Base-by-base conservation (phyloP, 2,888 invertebrate species). In the Strigamia maritima region DNA sequence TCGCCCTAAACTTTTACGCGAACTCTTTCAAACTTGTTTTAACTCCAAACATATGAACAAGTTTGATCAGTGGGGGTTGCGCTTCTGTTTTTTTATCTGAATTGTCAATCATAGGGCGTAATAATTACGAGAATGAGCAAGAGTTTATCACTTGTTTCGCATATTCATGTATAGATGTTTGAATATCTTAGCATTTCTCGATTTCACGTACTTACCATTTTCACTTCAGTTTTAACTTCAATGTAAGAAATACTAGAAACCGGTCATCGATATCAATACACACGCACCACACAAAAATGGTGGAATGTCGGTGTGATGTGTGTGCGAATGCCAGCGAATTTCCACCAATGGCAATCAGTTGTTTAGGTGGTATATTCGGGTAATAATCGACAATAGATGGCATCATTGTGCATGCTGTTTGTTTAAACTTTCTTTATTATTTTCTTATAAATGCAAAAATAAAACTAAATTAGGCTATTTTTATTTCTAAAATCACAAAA, bases 301-400 rank as follows among this genome's bases (percentile, higher is more conserved):
- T 60, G 60, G 60, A 60, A 60, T 60, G 60, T 60, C 60, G 44
- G 44, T 44, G 60, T 60, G 60, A 60, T 60, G 22, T 60, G 60
- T 60, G 60, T 6, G 60, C 60, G 60, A 60, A 60, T 60, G 60
- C 60, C 60, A 60, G 60, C 60, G 60, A 60, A 60, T 60, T 60
- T 60, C 60, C 22, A 60, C 60, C 60, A 60, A 60, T 60, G 60
- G 24, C 60, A 60, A 7, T 60, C 60, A 12, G 22, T 10, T 60
- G 22, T 22, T 35, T 10, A 10, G 35, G 4, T 35, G 22, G 7
- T 1, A 22, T 22, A 22, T 60, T 24, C 22, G 60, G 60, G 1
- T 24, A 24, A 4, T 60, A 8, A 49, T 24, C 22, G 12, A 19
- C 60, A 22, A 60, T 3, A 60, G 60, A 22, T 60, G 60, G 24